phyloP scores from a whole-genome alignment of 2,797 vertebrate species.

The Pteronotus mesoamericanus region DNA sequence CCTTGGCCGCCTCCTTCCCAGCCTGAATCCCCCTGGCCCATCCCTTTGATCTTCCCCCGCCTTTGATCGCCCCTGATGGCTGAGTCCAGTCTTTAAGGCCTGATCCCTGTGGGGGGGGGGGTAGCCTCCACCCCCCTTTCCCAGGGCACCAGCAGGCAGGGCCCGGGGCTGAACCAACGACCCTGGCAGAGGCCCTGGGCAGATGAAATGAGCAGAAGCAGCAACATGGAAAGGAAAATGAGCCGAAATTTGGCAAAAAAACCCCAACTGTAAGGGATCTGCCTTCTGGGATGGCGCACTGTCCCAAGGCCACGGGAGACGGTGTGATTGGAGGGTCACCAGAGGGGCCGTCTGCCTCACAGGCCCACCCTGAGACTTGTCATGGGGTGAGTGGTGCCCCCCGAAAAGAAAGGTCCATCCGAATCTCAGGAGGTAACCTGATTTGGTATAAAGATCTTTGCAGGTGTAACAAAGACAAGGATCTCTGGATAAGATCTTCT shows the following conservation, averaged over 20 bases:
- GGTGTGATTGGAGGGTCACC: no score
- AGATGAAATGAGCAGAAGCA: neutral
- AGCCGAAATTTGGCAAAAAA: neutral
- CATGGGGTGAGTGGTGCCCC: neutral
- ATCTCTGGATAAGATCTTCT: neutral
- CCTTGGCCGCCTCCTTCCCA: neutral
- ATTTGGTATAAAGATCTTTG: neutral
- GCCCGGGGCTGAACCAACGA: fast-evolving
- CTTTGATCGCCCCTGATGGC: neutral
- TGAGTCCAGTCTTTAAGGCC: neutral
- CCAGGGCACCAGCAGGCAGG: neutral
- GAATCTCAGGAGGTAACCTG: neutral
- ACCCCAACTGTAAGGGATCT: fast-evolving
- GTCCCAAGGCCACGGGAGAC: no score
- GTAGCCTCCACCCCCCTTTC: neutral
- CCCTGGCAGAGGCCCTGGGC: neutral
- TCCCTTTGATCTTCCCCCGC: neutral
- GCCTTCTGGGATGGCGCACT: fast-evolving
- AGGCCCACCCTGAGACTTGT: neutral
- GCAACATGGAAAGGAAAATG: neutral
- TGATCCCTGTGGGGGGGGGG: neutral
- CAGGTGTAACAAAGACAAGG: neutral
- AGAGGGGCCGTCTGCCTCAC: neutral
- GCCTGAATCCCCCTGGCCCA: neutral
- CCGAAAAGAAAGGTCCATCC: neutral